Percentiles rank a stretch among this genome's conserved stretches.
phyloP scores from a whole-genome alignment of 1,140 invertebrate species.

The Elymnias hypermnestra region DNA sequence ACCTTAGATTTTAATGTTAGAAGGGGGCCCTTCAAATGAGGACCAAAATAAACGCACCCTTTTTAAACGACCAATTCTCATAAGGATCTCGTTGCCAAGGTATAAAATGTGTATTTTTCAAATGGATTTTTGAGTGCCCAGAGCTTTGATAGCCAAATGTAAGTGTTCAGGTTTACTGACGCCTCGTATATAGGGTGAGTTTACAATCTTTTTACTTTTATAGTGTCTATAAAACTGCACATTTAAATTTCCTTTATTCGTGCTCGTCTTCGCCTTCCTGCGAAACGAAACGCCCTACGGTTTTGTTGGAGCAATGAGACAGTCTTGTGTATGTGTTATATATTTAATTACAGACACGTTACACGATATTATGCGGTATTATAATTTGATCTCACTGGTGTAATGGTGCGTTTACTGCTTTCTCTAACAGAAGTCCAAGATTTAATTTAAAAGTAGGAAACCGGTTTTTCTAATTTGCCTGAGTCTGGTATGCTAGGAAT shows the following conservation, averaged over 20 bases:
- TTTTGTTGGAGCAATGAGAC: constrained; percentile 17
- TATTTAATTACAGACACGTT: not conserved
- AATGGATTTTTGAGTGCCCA: constrained; percentile 76
- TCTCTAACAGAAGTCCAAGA: too few relatives aligned
- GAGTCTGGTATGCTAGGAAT: too few relatives aligned
- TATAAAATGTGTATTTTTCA: constrained; percentile 71
- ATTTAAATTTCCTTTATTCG: constrained; percentile 49
- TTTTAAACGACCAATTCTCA: constrained; percentile 41
- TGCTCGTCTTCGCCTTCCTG: not conserved
- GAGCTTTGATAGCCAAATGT: constrained; percentile 73
- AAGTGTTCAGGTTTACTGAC: constrained; percentile 63
- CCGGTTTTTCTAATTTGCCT: too few relatives aligned
- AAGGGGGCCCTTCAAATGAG: constrained; percentile 31
- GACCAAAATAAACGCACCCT: constrained; percentile 47
- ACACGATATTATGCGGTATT: too few relatives aligned
- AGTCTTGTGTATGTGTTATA: not conserved
- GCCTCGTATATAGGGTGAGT: constrained; percentile 38
- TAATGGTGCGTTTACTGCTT: too few relatives aligned
- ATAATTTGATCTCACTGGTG: too few relatives aligned
- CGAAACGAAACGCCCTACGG: constrained; percentile 22
- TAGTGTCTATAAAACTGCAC: constrained; percentile 57
- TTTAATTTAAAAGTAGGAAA: too few relatives aligned
- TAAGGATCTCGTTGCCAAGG: constrained; percentile 30
- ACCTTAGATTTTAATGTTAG: constrained; percentile 45
- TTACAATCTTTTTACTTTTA: constrained; percentile 72